A percentile compares a stretch with the other conserved stretches of the same genome.
These are phyloP conservation scores for Chironomus tepperi DNA, from an alignment of 1,140 invertebrate species.

Conservation along the genomic window DNA sequence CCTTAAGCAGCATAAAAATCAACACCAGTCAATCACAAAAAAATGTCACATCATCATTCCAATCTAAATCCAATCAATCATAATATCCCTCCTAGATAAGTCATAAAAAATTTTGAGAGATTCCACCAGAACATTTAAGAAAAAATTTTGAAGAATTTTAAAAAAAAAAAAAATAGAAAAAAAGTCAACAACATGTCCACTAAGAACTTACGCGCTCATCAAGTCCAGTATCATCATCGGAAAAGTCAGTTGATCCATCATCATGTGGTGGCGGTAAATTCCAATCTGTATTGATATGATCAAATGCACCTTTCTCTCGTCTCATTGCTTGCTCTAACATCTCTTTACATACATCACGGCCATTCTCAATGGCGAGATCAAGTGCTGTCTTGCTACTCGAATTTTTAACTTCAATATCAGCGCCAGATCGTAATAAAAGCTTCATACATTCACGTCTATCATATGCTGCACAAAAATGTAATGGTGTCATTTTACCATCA, in stretches of 20 bases:
- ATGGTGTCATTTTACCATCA: slow-evolving; percentile 62
- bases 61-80: no score
- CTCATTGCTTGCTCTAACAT: slow-evolving; percentile 77
- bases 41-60: no score
- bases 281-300: slow-evolving; percentile 96
- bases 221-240: slow-evolving; percentile 84
- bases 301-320: slow-evolving; percentile 87
- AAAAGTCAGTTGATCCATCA: slow-evolving; percentile 90
- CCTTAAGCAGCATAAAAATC: no score
- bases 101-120: slow-evolving; percentile 21
- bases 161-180: no score
- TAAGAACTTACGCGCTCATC: slow-evolving; percentile 63
- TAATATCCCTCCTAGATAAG: neutral
- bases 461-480: slow-evolving; percentile 82
- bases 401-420: slow-evolving; percentile 73
- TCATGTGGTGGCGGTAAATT: slow-evolving; percentile 83
- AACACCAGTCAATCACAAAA: no score
- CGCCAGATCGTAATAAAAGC: slow-evolving; percentile 76
- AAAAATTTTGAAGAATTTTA: neutral
- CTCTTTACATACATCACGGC: slow-evolving; percentile 75
- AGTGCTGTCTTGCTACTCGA: slow-evolving; percentile 75
- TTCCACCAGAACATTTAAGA: slow-evolving; percentile 20
- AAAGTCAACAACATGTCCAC: slow-evolving; percentile 24
- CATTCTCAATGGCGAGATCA: slow-evolving; percentile 80
- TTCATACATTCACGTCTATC: slow-evolving; percentile 92